A percentile compares a stretch with the other conserved stretches of the same genome.
Evolutionary conservation across 2,888 invertebrate species (phyloP).

Genomic region (Eurytoma californica): DNA sequence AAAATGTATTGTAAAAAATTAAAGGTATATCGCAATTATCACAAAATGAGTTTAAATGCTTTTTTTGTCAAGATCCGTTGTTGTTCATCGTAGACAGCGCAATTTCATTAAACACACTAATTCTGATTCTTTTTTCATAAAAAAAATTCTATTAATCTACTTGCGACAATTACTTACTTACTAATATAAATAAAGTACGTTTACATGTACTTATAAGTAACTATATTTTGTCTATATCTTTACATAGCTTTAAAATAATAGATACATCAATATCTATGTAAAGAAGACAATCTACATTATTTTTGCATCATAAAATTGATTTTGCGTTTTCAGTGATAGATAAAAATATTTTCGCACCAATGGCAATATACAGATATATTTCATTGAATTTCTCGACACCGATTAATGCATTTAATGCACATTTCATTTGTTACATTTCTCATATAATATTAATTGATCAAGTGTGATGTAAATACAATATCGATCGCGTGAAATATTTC

Average conservation of each 20-base stretch:
- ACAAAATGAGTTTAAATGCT: too few relatives aligned
- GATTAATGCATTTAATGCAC: slow-evolving; percentile 20
- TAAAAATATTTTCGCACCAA: slow-evolving; percentile 41
- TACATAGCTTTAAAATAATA: slow-evolving; percentile 12
- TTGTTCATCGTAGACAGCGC: not conserved
- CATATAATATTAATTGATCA: slow-evolving; percentile 26
- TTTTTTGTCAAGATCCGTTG: too few relatives aligned
- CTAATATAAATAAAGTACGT: slow-evolving; percentile 4
- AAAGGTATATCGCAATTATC: too few relatives aligned
- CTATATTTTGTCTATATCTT: slow-evolving; percentile 7
- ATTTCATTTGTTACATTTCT: slow-evolving; percentile 12
- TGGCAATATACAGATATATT: slow-evolving; percentile 31
- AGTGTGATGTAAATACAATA: slow-evolving; percentile 14
- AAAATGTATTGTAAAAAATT: too few relatives aligned
- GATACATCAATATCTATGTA: slow-evolving; percentile 15
- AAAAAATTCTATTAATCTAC: slow-evolving; percentile 29
- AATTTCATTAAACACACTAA: too few relatives aligned
- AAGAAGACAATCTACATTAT: slow-evolving; percentile 27
- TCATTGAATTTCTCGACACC: slow-evolving; percentile 27
- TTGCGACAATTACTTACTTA: slow-evolving; percentile 23
- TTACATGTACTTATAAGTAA: slow-evolving; percentile 11
- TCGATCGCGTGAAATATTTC: slow-evolving; percentile 3
- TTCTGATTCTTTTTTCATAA: not conserved
- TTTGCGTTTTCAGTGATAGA: slow-evolving; percentile 12
- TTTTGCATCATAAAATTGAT: slow-evolving; percentile 40